Evolutionary conservation across 2,113 vertebrate genomes (phyloP).

Genomic region (Psilopsiagon aymara): DNA sequence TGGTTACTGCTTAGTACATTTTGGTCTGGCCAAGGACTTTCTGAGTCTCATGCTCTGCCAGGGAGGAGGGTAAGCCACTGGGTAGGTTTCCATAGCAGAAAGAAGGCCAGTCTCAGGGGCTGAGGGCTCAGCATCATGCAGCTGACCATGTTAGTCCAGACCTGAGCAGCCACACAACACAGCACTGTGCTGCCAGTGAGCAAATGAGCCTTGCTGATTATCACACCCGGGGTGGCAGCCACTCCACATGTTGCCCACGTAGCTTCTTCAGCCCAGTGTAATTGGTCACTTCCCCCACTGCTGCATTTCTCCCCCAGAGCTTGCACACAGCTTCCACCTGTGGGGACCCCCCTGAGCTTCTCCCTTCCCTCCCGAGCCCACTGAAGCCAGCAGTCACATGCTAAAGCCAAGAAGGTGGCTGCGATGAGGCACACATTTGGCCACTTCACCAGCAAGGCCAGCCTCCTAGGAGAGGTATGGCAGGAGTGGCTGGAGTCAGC

Average conservation of each 20-base stretch:
- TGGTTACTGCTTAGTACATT: too few relatives aligned
- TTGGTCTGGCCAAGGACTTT: too few relatives aligned
- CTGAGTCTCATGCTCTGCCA: too few relatives aligned
- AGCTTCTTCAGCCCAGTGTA: fast-evolving
- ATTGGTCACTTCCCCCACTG: fast-evolving
- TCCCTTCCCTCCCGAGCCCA: neutral
- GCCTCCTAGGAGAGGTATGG: fast-evolving
- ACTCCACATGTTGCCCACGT: fast-evolving
- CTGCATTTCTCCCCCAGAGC: neutral
- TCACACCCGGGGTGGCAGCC: fast-evolving
- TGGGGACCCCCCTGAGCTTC: fast-evolving
- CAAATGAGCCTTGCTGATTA: fast-evolving
- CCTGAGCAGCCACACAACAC: neutral
- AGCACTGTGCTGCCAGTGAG: neutral
- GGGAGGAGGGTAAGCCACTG: neutral
- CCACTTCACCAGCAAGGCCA: neutral
- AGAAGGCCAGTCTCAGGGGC: neutral
- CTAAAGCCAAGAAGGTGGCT: neutral
- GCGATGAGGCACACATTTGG: fast-evolving
- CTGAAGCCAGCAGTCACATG: neutral
- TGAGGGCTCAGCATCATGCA: neutral
- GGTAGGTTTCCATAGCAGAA: neutral
- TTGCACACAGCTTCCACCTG: fast-evolving
- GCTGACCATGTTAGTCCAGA: fast-evolving
- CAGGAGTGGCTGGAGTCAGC: fast-evolving